A percentile compares a stretch with the other conserved stretches of the same genome.
Evolutionary conservation across 2,113 vertebrate genomes (phyloP).

Genomic region (Collichthys lucidus): DNA sequence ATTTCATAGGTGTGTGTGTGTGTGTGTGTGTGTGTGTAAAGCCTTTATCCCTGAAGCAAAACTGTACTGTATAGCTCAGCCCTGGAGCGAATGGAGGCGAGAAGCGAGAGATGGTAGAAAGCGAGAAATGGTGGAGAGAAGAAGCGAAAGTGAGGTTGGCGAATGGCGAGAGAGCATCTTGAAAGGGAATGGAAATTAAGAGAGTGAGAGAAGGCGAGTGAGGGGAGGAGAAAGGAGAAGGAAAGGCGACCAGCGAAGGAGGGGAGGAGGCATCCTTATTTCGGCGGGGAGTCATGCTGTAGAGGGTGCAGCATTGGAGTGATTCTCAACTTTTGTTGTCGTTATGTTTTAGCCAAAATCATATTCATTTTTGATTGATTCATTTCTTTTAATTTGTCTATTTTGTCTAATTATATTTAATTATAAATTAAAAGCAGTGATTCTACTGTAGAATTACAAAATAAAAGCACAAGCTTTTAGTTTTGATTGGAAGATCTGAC

Average conservation of each 20-base stretch:
- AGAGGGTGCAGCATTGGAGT: slow-evolving; percentile 67
- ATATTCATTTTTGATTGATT: slow-evolving; percentile 21
- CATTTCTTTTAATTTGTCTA: background rate
- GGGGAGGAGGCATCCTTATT: slow-evolving; percentile 36
- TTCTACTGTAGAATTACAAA: too few species aligned
- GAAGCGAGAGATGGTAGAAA: slow-evolving; percentile 8
- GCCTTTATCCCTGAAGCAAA: slow-evolving; percentile 38
- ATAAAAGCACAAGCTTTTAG: too few species aligned
- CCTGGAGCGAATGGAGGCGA: slow-evolving; percentile 57
- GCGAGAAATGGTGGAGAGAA: background rate
- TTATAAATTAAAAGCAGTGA: too few species aligned
- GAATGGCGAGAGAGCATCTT: slow-evolving; percentile 1
- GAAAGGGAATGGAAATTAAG: background rate
- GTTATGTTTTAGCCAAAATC: background rate
- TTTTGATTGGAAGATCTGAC: background rate
- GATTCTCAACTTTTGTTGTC: slow-evolving; percentile 51
- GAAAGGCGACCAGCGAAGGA: slow-evolving; percentile 23
- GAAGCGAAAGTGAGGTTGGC: slow-evolving; percentile 2
- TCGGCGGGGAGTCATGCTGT: slow-evolving; percentile 56
- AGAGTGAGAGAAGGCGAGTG: background rate
- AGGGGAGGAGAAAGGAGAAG: background rate
- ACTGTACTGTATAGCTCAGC: slow-evolving; percentile 51
- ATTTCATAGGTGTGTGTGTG: slow-evolving; percentile 31
- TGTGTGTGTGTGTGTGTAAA: slow-evolving; percentile 18
- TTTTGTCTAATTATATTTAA: too few species aligned